These are phyloP conservation scores for Nomada fucata DNA, from an alignment of 2,888 invertebrate species.

Conservation along the genomic window DNA sequence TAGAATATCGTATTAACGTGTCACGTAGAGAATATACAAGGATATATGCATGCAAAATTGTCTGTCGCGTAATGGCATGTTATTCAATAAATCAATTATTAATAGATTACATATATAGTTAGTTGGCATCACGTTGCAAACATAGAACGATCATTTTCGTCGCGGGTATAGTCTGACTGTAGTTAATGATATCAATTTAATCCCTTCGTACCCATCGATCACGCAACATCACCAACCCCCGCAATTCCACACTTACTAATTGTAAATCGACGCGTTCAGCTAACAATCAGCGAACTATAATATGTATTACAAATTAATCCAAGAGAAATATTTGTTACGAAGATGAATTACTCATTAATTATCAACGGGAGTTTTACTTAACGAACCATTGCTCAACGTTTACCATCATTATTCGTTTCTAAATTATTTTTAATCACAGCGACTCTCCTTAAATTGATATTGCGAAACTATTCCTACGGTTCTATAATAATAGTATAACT, in stretches of 20 bases:
- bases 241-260: background rate
- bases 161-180: background rate
- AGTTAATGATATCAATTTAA: slow-evolving; percentile 2
- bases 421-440: no score
- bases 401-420: no score
- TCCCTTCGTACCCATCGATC: background rate
- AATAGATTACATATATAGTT: background rate
- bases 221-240: background rate
- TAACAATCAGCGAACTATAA: background rate
- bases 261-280: background rate
- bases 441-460: no score
- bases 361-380: no score
- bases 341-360: no score
- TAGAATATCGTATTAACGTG: no score
- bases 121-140: background rate
- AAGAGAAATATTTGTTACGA: no score
- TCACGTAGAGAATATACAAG: background rate
- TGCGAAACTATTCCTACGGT: no score
- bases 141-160: slow-evolving; percentile 8
- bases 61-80: background rate
- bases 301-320: no score
- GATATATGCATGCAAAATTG: background rate
- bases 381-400: no score
- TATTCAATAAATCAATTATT: background rate
- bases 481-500: background rate